These are phyloP conservation scores for Psylliodes chrysocephalus DNA, from an alignment of 2,888 invertebrate species.

Conservation along the genomic window DNA sequence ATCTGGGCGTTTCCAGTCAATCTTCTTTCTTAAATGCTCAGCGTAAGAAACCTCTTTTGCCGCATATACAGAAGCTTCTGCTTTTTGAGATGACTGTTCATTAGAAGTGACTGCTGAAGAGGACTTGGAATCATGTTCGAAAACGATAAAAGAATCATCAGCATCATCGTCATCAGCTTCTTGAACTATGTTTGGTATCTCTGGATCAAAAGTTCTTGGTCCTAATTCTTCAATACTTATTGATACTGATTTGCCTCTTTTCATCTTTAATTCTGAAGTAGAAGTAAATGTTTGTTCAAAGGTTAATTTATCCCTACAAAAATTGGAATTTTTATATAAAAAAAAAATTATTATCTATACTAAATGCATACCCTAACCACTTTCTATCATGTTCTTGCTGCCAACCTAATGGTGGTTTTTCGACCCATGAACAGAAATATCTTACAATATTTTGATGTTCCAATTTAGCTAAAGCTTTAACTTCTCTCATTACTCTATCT, in stretches of 20 bases:
- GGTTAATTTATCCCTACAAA: constrained; percentile 32
- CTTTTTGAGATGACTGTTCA: constrained; percentile 10
- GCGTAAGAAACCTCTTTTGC: constrained; percentile 20
- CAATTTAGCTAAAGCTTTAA: constrained; percentile 91
- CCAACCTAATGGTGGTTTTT: constrained; percentile 90
- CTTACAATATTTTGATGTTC: constrained; percentile 96
- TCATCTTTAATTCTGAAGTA: constrained; percentile 31
- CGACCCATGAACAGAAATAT: constrained; percentile 96
- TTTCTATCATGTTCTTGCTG: constrained; percentile 80
- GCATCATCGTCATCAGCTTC: constrained; percentile 32
- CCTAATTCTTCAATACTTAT: constrained; percentile 47
- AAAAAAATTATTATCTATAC: background rate
- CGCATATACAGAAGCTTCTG: constrained; percentile 3
- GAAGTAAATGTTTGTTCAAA: constrained; percentile 29
- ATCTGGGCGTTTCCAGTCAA: constrained; percentile 55
- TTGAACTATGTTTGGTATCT: constrained; percentile 30
- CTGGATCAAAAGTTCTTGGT: constrained; percentile 30
- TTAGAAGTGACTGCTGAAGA: background rate
- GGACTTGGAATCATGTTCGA: constrained; percentile 42
- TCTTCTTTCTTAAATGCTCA: constrained; percentile 48
- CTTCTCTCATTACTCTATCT: constrained; percentile 92
- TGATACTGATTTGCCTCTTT: constrained; percentile 47
- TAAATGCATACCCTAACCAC: constrained; percentile 60
- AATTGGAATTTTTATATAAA: background rate
- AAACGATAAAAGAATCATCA: constrained; percentile 52